These are phyloP conservation scores for Drosophila kanekoi DNA, from an alignment of 2,888 invertebrate genomes.

Conservation along the genomic window DNA sequence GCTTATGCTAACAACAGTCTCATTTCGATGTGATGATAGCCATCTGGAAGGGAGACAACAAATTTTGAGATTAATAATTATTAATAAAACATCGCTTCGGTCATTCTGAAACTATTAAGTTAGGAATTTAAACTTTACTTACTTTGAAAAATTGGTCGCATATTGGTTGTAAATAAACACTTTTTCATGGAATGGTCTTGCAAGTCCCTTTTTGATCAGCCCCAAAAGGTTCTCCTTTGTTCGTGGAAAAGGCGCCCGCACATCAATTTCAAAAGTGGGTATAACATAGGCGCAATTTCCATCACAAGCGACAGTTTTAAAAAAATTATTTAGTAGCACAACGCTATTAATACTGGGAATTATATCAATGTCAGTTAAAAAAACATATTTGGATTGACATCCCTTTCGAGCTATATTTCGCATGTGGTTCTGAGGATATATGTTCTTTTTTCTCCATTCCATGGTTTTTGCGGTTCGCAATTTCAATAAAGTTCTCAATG, in stretches of 20 bases:
- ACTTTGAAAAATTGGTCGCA: constrained; percentile 95
- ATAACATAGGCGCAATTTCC: constrained; percentile 93
- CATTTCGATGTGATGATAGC: constrained; percentile 64
- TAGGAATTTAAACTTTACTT: constrained; percentile 28
- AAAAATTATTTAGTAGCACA: constrained; percentile 89
- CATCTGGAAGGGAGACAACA: constrained; percentile 60
- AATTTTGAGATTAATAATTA: background rate
- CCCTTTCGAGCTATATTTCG: constrained; percentile 94
- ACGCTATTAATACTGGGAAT: constrained; percentile 92
- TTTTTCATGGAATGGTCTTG: constrained; percentile 95
- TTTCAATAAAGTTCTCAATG: constrained; percentile 87
- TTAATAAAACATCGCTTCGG: too few relatives aligned
- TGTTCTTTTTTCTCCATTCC: constrained; percentile 90
- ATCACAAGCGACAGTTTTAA: constrained; percentile 86
- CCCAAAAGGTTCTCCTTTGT: constrained; percentile 92
- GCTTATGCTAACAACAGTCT: constrained; percentile 89
- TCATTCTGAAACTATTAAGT: too few relatives aligned
- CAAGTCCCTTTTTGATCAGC: constrained; percentile 91
- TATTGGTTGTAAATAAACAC: constrained; percentile 97
- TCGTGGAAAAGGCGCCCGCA: constrained; percentile 91
- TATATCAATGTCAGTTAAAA: constrained; percentile 95
- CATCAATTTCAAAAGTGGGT: constrained; percentile 95
- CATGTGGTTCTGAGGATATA: constrained; percentile 96
- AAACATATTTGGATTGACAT: constrained; percentile 92
- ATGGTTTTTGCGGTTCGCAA: constrained; percentile 88